Evolutionary conservation across 1,140 invertebrate species (phyloP), one percentile per base, ranked within the genome.

Genomic region (Kradibia gibbosae): DNA sequence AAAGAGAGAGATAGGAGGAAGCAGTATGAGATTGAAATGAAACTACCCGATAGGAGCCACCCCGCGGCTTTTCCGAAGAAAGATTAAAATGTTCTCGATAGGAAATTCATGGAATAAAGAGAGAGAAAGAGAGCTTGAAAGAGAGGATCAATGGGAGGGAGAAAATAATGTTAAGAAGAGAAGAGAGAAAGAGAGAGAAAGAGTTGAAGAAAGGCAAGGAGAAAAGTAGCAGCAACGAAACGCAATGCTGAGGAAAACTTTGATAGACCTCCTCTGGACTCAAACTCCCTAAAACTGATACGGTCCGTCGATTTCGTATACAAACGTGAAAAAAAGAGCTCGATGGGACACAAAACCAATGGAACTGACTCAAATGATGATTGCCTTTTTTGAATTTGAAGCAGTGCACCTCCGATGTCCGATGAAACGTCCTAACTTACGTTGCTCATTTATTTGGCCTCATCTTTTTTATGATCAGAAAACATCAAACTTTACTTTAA

Each of bases 41-140:
- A 90, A 89, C 89, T 88, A 89, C 84, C 86, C 85, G 86, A 85
- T 86, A 86, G 85, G 70, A 87, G 84, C 84, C 86, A 82, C 86
- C 86, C 87, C 85, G 86, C 88, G 88, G 88, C 87, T 88, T 87
- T 88, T 86, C 85, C 86, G 82, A 89, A 85, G 87, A 89, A 90
- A 90, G 88, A 90, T 89, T 89, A 87, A 89, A 89, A 88, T 86
- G 87, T 88, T 88, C 80, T 74, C 80, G 83, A 85, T 83, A 83
- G 74, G 81, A 65, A 79, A 83, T 82, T 83, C 60, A 75, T 80
- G 34, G 28, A 70, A 36, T 4, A 15, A 42, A 75, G 62, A 62
- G 36, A 22, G 57, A 34, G 7, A 8, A 31, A 31, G 70, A 15
- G 20, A 50, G 50, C 28, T 22, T 31, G 25, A 50, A 22, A 50